A percentile compares a stretch with the other conserved stretches of the same genome.
Conservation (phyloP, 2,113 vertebrate species). For the Laticauda colubrina region DNA sequence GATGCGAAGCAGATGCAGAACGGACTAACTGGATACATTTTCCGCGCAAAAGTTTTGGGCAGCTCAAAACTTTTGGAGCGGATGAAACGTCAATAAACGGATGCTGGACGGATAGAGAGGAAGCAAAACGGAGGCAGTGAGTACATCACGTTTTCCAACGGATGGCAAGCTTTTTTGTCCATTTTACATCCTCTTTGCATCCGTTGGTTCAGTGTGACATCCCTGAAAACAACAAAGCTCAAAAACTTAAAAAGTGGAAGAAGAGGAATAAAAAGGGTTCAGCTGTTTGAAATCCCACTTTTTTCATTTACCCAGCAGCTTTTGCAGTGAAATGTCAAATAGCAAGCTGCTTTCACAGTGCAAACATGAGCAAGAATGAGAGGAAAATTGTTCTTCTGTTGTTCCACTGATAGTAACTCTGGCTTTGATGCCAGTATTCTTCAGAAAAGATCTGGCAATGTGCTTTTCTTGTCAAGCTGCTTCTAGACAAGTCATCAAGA, state of each 20-base stretch:
- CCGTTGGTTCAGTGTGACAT: too few relatives aligned
- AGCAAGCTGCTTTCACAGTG: neutral
- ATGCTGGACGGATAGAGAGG: too few relatives aligned
- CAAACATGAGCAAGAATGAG: neutral
- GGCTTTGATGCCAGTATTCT: neutral
- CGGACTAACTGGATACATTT: too few relatives aligned
- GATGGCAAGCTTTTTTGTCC: too few relatives aligned
- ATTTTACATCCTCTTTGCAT: too few relatives aligned
- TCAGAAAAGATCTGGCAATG: slow-evolving; percentile 7
- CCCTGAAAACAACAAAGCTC: neutral
- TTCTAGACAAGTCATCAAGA: neutral
- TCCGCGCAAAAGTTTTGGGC: too few relatives aligned
- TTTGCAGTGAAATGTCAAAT: neutral
- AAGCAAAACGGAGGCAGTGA: too few relatives aligned
- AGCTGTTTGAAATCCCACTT: neutral
- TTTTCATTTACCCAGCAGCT: neutral
- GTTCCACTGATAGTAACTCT: neutral
- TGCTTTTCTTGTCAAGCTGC: slow-evolving; percentile 9
- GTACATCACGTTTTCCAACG: too few relatives aligned
- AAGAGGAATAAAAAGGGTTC: neutral
- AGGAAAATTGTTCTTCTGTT: slow-evolving; percentile 16
- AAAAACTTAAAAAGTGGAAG: neutral
- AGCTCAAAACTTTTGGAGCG: too few relatives aligned
- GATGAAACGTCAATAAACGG: too few relatives aligned
- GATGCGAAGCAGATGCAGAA: too few relatives aligned